Evolutionary conservation across 2,888 invertebrate species (phyloP), one percentile per base, ranked within the genome.

Genomic region (Leucoma salicis): DNA sequence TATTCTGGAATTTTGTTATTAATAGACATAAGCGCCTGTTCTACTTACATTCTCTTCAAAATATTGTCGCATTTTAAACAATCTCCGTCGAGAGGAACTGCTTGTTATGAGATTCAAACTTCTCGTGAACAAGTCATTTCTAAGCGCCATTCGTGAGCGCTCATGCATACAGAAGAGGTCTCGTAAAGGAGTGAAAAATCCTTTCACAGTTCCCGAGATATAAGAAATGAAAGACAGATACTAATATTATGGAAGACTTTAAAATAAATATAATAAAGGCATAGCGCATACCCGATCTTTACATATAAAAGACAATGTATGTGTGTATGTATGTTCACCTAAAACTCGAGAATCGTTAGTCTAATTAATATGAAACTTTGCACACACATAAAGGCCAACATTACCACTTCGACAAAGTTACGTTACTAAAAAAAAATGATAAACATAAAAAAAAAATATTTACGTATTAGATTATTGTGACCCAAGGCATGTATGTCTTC

Each of bases 91-190:
- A 36, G 10, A 14, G 8, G 28, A 46, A 48, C 15, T 31, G 21
- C 39, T 35, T 37, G 46, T 39, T 53, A 41, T 40, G 44, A 48
- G 38, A 53, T 46, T 39, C 46, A 39, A 57, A 48, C 42, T 42
- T 42, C 31, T 29, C 31, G 27, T 34, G 39, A 40, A 40, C 37
- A 51, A 48, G 31, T 44, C 41, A 15, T 34, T 44, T 37, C 44
- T 46, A 39, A 46, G 39, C 36, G 21, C 27, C 41, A 33, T 41
- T 51, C 35, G 39, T 12, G 21, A 51, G 41, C 47, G 31, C 34
- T 48, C 55, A 49, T 58, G 58, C 58, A 53, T 57, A 57, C 31
- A 51, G 39, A 58, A 43, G 35, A 54, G 46, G 25, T 62, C 38
- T 47, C 42, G 36, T 35, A 35, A 42, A 44, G 35, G 40, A 46